Percentiles rank a stretch among this genome's conserved stretches.
phyloP scores from a whole-genome alignment of 2,797 vertebrate species.

The Zalophus californianus region DNA sequence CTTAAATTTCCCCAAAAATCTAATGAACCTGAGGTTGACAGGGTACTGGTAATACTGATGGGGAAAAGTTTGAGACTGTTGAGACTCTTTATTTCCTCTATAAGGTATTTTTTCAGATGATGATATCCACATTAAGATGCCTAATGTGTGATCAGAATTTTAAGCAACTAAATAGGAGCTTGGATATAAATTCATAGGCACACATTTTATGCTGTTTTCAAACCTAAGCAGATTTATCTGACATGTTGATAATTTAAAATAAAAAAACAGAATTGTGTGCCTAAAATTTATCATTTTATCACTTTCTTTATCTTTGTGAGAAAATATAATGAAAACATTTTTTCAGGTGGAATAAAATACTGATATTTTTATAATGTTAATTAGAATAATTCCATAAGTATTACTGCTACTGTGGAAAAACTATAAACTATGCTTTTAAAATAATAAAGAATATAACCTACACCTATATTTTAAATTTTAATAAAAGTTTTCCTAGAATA shows the following conservation, averaged over 20 bases:
- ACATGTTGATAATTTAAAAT: background rate
- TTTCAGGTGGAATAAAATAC: background rate
- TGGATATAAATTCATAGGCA: background rate
- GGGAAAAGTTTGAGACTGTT: background rate
- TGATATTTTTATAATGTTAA: background rate
- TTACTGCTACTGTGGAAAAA: background rate
- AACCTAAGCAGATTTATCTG: background rate
- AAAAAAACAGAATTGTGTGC: background rate
- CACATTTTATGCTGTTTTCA: background rate
- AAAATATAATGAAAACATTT: background rate
- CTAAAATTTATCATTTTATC: background rate
- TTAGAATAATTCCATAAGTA: background rate
- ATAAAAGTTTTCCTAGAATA: background rate
- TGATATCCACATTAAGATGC: background rate
- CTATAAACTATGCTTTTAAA: background rate
- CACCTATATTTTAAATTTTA: background rate
- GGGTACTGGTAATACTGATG: fast-evolving
- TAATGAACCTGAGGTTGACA: background rate
- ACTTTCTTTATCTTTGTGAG: background rate
- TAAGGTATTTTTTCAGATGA: background rate
- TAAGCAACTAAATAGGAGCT: background rate
- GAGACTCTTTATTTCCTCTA: background rate
- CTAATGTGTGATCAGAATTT: background rate
- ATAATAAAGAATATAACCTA: background rate
- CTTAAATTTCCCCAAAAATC: background rate